phyloP scores from a whole-genome alignment of 1,140 invertebrate genomes.

The Drosophila cardini region DNA sequence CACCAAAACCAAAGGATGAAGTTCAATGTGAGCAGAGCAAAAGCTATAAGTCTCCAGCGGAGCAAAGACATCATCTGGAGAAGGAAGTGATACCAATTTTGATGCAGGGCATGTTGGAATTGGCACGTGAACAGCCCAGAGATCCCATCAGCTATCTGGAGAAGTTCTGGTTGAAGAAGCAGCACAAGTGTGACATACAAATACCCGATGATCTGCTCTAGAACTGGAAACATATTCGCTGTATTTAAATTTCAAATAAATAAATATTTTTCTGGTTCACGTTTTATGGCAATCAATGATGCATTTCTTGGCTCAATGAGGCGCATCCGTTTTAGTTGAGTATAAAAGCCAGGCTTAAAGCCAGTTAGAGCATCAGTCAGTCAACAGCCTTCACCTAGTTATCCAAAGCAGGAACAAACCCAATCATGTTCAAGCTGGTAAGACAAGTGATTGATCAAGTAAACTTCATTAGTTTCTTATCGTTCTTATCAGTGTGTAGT shows the following conservation, averaged over 20 bases:
- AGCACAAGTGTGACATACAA: conserved; percentile 58
- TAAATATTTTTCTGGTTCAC: conserved; percentile 54
- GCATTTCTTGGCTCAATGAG: conserved; percentile 46
- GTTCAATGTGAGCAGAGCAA: conserved; percentile 12
- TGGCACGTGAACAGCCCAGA: conserved; percentile 59
- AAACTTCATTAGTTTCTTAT: not conserved
- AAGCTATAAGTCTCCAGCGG: conserved; percentile 3
- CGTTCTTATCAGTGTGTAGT: conserved; percentile 38
- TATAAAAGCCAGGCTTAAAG: conserved; percentile 52
- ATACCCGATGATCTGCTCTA: conserved; percentile 60
- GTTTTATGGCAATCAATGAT: conserved; percentile 28
- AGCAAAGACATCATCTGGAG: conserved; percentile 51
- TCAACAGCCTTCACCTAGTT: conserved; percentile 34
- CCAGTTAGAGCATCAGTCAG: conserved; percentile 55
- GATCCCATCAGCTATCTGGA: conserved; percentile 64
- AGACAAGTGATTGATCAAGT: conserved; percentile 4
- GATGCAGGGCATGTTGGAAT: conserved; percentile 64
- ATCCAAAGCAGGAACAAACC: conserved; percentile 1
- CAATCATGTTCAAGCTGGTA: conserved; percentile 66
- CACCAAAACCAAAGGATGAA: not conserved
- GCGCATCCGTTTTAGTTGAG: conserved; percentile 19
- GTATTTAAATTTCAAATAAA: conserved; percentile 67
- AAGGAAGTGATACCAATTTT: conserved; percentile 58
- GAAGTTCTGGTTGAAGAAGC: conserved; percentile 57
- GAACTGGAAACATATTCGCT: not conserved